Conservation (phyloP, 2,888 invertebrate genomes). For the Drepanosiphum platanoidis region DNA sequence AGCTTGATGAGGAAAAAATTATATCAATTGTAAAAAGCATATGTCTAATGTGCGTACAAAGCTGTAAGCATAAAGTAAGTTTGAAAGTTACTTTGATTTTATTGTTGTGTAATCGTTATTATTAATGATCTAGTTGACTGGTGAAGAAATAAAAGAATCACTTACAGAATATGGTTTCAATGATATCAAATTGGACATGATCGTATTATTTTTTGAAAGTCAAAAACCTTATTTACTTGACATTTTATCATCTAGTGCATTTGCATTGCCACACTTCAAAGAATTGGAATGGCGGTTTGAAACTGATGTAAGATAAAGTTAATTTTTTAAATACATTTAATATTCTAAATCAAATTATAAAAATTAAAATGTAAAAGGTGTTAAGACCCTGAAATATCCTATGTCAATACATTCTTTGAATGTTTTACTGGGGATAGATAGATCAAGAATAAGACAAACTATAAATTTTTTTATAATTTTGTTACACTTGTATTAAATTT, state of each 20-base stretch:
- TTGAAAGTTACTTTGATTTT: neutral
- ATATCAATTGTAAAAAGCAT: conserved; percentile 47
- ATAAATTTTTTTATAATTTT: neutral
- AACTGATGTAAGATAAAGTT: conserved; percentile 57
- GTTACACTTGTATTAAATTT: no score
- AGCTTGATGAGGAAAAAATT: conserved; percentile 45
- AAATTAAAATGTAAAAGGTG: neutral
- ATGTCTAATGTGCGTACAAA: conserved; percentile 56
- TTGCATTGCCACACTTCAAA: conserved; percentile 59
- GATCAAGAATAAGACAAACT: neutral
- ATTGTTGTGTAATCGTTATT: neutral
- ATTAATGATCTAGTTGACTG: conserved; percentile 23
- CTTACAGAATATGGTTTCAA: conserved; percentile 44
- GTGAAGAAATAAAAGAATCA: conserved; percentile 54
- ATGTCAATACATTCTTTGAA: neutral
- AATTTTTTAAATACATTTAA: neutral
- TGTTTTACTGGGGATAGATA: neutral
- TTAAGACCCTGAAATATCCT: neutral
- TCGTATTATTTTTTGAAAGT: conserved; percentile 53
- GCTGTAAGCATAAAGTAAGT: conserved; percentile 55
- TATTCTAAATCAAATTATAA: neutral
- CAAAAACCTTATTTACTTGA: conserved; percentile 46
- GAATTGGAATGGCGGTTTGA: conserved; percentile 63
- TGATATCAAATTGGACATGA: conserved; percentile 46
- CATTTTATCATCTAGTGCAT: conserved; percentile 53